Evolutionary conservation across 2,888 invertebrate genomes (phyloP).

Genomic region (Drosophila eohydei): DNA sequence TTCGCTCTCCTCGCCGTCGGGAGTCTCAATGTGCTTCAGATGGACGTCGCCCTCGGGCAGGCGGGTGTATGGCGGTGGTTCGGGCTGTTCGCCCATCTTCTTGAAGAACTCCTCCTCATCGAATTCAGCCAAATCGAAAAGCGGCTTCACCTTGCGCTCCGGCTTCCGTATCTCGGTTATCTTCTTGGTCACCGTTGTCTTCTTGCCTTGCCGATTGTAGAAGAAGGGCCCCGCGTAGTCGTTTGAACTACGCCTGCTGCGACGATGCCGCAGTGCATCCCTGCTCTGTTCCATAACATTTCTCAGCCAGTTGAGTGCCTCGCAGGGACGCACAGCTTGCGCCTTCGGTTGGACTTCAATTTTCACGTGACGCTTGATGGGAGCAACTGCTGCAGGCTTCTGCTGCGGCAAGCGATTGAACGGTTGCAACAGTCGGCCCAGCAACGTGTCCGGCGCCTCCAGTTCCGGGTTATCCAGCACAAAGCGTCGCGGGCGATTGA

Average conservation of each 20-base stretch:
- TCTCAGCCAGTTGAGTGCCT: slow-evolving; percentile 74
- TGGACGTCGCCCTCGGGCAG: slow-evolving; percentile 83
- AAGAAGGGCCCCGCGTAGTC: slow-evolving; percentile 71
- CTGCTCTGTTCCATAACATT: slow-evolving; percentile 68
- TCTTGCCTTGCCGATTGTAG: slow-evolving; percentile 68
- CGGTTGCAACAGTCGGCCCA: slow-evolving; percentile 57
- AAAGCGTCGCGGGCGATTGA: slow-evolving; percentile 73
- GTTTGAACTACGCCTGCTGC: slow-evolving; percentile 67
- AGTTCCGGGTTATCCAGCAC: slow-evolving; percentile 68
- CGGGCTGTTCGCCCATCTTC: slow-evolving; percentile 57
- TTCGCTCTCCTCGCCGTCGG: slow-evolving; percentile 78
- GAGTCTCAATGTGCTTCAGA: slow-evolving; percentile 72
- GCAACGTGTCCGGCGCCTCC: slow-evolving; percentile 25
- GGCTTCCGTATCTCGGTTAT: slow-evolving; percentile 80
- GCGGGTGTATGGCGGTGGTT: slow-evolving; percentile 66
- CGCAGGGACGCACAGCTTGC: slow-evolving; percentile 43
- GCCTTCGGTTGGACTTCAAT: slow-evolving; percentile 16
- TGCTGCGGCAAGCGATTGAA: slow-evolving; percentile 23
- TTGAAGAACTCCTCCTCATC: slow-evolving; percentile 83
- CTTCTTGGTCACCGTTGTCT: slow-evolving; percentile 70
- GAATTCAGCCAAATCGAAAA: slow-evolving; percentile 67
- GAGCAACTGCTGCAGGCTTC: background rate
- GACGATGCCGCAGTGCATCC: slow-evolving; percentile 49
- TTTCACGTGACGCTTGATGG: slow-evolving; percentile 57
- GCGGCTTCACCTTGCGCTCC: slow-evolving; percentile 66